These are phyloP conservation scores for Myotis planiceps DNA, from an alignment of 2,797 vertebrate species.

Conservation along the genomic window DNA sequence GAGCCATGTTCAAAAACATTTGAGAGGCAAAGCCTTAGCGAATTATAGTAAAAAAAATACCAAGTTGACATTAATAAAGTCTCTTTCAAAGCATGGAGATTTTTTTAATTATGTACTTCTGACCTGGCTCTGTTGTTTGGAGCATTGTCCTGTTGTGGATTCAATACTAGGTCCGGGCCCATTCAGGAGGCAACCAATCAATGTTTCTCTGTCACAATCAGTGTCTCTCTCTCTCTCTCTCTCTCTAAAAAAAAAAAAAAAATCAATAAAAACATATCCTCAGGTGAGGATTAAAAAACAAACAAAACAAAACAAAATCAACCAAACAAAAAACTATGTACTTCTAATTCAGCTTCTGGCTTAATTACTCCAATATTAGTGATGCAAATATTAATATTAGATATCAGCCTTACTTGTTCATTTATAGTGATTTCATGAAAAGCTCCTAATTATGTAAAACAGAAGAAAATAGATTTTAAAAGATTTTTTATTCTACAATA, in stretches of 20 bases:
- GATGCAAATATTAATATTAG: neutral
- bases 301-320: neutral
- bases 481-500: neutral
- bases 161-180: neutral
- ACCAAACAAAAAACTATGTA: neutral
- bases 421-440: neutral
- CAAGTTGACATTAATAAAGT: neutral
- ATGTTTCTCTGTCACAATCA: neutral
- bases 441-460: neutral
- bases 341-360: neutral
- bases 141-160: neutral
- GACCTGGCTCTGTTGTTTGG: neutral
- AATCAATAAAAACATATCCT: neutral
- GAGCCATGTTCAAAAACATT: neutral
- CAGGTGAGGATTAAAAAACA: neutral
- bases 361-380: neutral
- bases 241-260: neutral
- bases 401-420: neutral
- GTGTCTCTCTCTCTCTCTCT: neutral
- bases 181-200: neutral
- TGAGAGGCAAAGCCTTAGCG: neutral
- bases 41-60: neutral
- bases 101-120: neutral
- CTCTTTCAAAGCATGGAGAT: neutral
- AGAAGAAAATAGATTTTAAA: neutral